Evolutionary conservation across 2,113 vertebrate species (phyloP), one percentile per base, ranked within the genome.

Genomic region (Parotia lawesii): DNA sequence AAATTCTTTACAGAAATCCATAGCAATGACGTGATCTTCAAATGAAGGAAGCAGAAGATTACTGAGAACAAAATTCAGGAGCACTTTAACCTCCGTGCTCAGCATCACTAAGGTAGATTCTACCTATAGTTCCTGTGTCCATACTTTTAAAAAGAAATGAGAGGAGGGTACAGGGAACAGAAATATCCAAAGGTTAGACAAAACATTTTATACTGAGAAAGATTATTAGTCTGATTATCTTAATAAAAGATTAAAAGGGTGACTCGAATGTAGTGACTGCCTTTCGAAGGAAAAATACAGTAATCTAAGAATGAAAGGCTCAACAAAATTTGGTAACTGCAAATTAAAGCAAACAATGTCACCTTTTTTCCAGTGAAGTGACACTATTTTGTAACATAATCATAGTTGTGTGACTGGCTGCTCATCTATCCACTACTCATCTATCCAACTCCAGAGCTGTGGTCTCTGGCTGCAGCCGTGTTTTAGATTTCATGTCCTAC

Each of bases 361-460:
- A 53, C 38, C 5, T 48, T 78, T 76, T 47, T 48, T 66, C 57
- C 11, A 67, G 48, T 20, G 44, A 86, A 58, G 31, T 8, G 38
- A 58, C 16, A 17, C 15, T 37, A 31, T 58, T 82, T 78, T 53
- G 35, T 35, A 67, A 33, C 38, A 37, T 29, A 61, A 8, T 40
- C 0, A 0, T 8, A 62, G 42, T 0, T 69, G 54, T 24, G 11
- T 23, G 33, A 65, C n/a, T 62, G 31, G 21, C 47, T 84, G 64
- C 58, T 67, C 7, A 2, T 15, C 37, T 65, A 21, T 31, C 33
- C 31, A n/a, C 35, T 29, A 2, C 1, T 69, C 28, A 14, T 14
- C 53, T 35, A 50, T 21, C 15, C 33, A 79, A 0, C 16, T 24
- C 20, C 48, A 65, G 31, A 64, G 6, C 31, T 40, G 1, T 16